Evolutionary conservation across 2,797 vertebrate genomes (phyloP), one percentile per base, ranked within the genome.

Genomic region (Trichosurus vulpecula): DNA sequence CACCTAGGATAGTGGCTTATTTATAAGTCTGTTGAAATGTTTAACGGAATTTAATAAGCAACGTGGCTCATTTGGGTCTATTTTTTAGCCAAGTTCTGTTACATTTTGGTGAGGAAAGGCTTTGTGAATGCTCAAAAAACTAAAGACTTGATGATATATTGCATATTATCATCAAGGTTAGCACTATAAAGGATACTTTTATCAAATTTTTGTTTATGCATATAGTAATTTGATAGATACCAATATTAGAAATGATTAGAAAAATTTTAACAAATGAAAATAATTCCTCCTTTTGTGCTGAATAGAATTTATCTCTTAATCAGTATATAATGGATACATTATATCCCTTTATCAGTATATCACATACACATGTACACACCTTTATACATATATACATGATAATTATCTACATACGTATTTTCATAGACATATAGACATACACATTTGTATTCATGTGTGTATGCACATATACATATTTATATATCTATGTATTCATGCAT

Each of bases 171-270:
- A 41, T 74, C n/a, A 0, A 47, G 6, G 41, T 16, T n/a, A 66
- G 13, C 11, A 66, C 35, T n/a, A n/a, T 35, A 35, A n/a, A 92
- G 22, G 13, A 92, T 9, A 53, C 1, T 29, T 52, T 0, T 5
- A 54, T n/a, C 2, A 35, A 16, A 93, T 66, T 92, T 41, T 90
- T 81, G 6, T 90, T 90, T 56, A 90, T 35, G 22, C 58, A 52
- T 27, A 41, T 29, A 11, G 52, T 47, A 51, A 13, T 0, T 94
- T 91, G 66, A 92, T 53, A 90, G 61, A 87, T 74, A 57, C 11
- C 93, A 95, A 81, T 90, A 96, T 90, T 95, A 96, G 95, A 95
- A 95, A 0, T 25, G 0, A 19, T 1, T 6, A 51, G 81, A 96
- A 58, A 0, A 89, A 97, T 29, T 29, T 56, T 96, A 25, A 41